phyloP scores from a whole-genome alignment of 2,888 invertebrate genomes.

The Meliscaeva auricollis region DNA sequence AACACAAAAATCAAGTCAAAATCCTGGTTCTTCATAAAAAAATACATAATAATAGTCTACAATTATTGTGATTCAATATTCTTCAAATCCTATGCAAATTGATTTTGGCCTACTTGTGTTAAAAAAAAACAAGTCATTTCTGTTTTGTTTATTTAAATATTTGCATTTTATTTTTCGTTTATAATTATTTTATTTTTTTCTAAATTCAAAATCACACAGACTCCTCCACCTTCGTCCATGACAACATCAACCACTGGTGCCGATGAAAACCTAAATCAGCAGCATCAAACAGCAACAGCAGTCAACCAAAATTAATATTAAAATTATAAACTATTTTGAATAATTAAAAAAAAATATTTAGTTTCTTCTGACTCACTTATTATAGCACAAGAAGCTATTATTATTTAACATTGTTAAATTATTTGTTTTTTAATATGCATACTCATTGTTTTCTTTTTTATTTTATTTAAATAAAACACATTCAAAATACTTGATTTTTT shows the following conservation, averaged over 20 bases:
- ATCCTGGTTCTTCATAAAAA: no score
- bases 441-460: constrained; percentile 36
- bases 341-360: constrained; percentile 14
- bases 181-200: constrained; percentile 66
- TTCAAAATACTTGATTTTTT: neutral
- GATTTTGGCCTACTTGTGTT: neutral
- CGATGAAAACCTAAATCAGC: constrained; percentile 91
- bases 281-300: constrained; percentile 80
- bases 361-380: constrained; percentile 41
- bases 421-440: constrained; percentile 23
- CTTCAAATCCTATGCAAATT: constrained; percentile 64
- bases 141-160: constrained; percentile 52
- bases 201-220: constrained; percentile 85
- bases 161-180: constrained; percentile 23
- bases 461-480: constrained; percentile 17
- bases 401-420: constrained; percentile 42
- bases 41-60: no score
- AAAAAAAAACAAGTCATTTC: constrained; percentile 6
- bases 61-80: constrained; percentile 54
- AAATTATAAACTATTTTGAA: constrained; percentile 18
- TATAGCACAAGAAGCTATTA: constrained; percentile 63
- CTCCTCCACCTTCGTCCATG: constrained; percentile 87
- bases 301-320: constrained; percentile 64
- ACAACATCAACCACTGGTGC: constrained; percentile 87
- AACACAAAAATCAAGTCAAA: no score